Evolutionary conservation across 1,140 invertebrate species (phyloP), one percentile per base, ranked within the genome.

Genomic region (Drosophila varians): DNA sequence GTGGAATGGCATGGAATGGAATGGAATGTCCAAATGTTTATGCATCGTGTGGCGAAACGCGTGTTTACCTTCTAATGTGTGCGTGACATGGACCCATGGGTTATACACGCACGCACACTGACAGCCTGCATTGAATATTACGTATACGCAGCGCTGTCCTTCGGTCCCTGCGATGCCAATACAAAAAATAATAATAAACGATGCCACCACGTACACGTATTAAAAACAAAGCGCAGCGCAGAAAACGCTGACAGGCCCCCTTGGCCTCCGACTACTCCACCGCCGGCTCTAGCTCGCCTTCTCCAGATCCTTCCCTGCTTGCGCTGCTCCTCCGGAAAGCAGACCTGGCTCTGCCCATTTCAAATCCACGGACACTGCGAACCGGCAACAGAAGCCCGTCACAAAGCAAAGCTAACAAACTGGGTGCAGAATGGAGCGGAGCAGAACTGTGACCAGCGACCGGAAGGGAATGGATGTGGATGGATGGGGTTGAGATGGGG

Each of bases 51-150:
- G 70, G 70, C 60, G 62, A 56, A 66, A 69, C 47, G 80, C 80
- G 80, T 84, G 80, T 78, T 86, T 80, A 77, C 76, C 80, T 84
- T 76, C 80, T 80, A 76, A 84, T 84, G 68, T 84, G 80, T 80
- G 76, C 80, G 79, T 84, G 79, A 86, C 80, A 84, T 79, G 76
- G 75, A 82, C 80, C 66, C 79, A 62, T 74, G 73, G 69, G 62
- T 65, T 55, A 77, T 55, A 19, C 45, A 62, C 57, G 28, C 36
- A 53, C 31, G 4, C 11, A 11, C 51, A 54, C 52, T 26, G 52
- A 52, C 46, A 52, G 26, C 58, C n/a, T 61, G 58, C 64, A 69
- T 52, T 47, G 47, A 28, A 55, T 43, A 57, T 84, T 78, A 83
- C 80, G 79, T 75, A 84, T 73, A 78, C 79, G 71, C 79, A 79